Evolutionary conservation across 1,140 invertebrate genomes (phyloP), one percentile per base, ranked within the genome.

Genomic region (Harpegnathos saltator): DNA sequence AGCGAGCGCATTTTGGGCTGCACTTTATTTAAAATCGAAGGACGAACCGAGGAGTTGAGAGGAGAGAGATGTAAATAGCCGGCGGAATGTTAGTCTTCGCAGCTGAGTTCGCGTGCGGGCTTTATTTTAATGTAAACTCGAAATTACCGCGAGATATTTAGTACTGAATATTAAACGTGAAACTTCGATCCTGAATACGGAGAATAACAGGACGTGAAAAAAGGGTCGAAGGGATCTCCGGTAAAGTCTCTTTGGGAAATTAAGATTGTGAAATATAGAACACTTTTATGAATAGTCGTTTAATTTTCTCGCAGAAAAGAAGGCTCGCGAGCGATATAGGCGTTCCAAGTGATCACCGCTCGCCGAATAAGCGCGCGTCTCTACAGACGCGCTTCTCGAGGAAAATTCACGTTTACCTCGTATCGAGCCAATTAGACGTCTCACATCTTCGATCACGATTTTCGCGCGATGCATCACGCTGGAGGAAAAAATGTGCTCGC

Each of bases 1-100:
- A 61, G 22, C 17, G 19, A 22, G 9, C 1, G 33, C 24, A 19
- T 52, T 59, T 19, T 26, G 12, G 12, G 3, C 22, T 24, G 68
- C 15, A 48, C 26, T 74, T 19, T 26, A 54, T 24, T 61, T 65
- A 33, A 74, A 74, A 68, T 19, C 38, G n/a, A 85, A 50, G 24
- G 65, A 84, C 52, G 3, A 29, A 69, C n/a, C 52, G 3, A 68
- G 15, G 4, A 17, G 48, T 1, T 2, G 44, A 58, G 15, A 29
- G 61, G 75, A 24, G 17, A 24, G 17, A n/a, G n/a, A n/a, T n/a
- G n/a, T 12, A 71, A 63, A 52, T 33, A 68, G 29, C 50, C 19
- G 56, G 11, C n/a, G 14, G 1, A 73, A 17, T n/a, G 54, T 73
- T 24, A 12, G n/a, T 19, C 19, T 78, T 78, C 14, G 29, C 17